phyloP scores from a whole-genome alignment of 1,140 invertebrate species.

The Aphaenogaster ashmeadi region DNA sequence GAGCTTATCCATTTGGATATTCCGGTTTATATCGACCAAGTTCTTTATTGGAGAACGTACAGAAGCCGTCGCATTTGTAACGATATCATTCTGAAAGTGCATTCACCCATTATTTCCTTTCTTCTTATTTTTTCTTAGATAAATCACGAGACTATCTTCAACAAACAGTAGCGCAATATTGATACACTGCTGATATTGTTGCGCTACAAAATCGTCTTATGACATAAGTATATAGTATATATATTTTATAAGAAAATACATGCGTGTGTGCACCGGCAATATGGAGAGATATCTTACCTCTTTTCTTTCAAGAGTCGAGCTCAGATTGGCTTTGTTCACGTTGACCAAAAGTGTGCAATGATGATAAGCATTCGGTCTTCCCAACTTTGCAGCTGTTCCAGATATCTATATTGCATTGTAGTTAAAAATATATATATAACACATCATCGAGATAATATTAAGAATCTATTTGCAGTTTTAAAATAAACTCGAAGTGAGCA shows the following conservation, averaged over 20 bases:
- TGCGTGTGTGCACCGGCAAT: neutral
- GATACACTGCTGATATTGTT: neutral
- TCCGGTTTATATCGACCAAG: constrained; percentile 91
- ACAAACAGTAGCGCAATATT: constrained; percentile 16
- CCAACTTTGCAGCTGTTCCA: constrained; percentile 96
- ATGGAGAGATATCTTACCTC: constrained; percentile 86
- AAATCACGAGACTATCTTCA: constrained; percentile 5
- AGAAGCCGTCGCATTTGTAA: constrained; percentile 94
- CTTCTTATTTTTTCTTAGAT: neutral
- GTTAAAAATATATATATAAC: constrained; percentile 20
- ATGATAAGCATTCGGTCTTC: constrained; percentile 95
- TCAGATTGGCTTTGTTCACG: constrained; percentile 92
- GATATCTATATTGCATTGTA: constrained; percentile 90
- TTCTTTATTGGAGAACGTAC: constrained; percentile 93
- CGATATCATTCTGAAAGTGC: constrained; percentile 87
- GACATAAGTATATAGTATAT: neutral
- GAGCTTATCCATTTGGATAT: constrained; percentile 90
- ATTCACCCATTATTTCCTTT: constrained; percentile 17
- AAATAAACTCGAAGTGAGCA: neutral
- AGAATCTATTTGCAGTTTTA: neutral
- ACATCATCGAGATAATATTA: neutral
- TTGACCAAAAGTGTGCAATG: constrained; percentile 97
- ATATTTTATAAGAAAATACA: neutral
- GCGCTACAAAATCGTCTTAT: neutral
- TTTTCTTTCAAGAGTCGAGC: constrained; percentile 89